These are phyloP conservation scores for Eubasilissa splendida DNA, from an alignment of 2,888 invertebrate genomes.

Conservation along the genomic window DNA sequence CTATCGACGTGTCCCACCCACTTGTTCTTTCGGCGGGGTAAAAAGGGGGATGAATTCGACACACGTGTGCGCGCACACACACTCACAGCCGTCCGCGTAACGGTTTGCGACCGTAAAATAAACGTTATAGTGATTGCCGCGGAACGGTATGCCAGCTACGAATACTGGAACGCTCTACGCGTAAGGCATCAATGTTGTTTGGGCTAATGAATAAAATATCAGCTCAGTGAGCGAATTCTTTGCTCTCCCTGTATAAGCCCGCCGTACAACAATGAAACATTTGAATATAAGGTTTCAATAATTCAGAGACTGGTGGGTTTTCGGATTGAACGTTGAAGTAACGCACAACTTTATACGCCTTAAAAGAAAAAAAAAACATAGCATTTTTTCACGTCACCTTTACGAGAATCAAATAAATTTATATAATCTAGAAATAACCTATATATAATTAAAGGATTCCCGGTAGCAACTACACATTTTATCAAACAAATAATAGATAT, in stretches of 20 bases:
- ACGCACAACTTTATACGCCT: too few relatives aligned
- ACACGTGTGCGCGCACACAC: constrained; percentile 4
- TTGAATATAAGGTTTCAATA: constrained; percentile 7
- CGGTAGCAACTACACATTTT: too few relatives aligned
- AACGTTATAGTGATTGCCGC: constrained; percentile 42
- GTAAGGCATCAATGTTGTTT: constrained; percentile 14
- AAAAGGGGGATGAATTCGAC: constrained; percentile 19
- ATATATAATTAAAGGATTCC: too few relatives aligned
- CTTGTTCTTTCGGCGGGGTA: constrained; percentile 16
- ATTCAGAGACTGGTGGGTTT: neutral
- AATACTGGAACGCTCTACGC: constrained; percentile 17
- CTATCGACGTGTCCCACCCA: constrained; percentile 49
- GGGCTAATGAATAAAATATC: constrained; percentile 36
- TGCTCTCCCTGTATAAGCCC: neutral
- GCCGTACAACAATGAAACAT: neutral
- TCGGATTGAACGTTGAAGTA: constrained; percentile 11
- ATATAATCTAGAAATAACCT: too few relatives aligned
- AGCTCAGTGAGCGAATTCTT: neutral
- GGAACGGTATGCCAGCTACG: constrained; percentile 35
- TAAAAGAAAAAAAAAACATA: too few relatives aligned
- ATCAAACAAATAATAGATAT: too few relatives aligned
- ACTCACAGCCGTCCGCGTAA: neutral
- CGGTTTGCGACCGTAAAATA: constrained; percentile 41
- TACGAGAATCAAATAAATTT: too few relatives aligned
- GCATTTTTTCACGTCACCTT: too few relatives aligned